Evolutionary conservation across 2,113 vertebrate species (phyloP).

Genomic region (Riparia riparia): DNA sequence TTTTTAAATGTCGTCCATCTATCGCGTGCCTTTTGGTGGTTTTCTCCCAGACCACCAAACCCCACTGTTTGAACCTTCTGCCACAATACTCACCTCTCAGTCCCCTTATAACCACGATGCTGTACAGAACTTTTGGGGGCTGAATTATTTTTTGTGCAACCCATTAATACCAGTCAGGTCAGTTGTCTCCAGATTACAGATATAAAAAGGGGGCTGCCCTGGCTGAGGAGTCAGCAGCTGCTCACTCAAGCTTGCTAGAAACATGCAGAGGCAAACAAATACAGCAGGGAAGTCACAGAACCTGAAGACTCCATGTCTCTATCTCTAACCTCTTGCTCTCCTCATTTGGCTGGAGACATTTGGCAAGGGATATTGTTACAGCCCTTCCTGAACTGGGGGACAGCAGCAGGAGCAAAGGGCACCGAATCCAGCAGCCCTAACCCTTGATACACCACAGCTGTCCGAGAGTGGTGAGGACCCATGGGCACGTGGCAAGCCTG

Average conservation of each 20-base stretch:
- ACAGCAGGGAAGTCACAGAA: background rate
- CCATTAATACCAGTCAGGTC: fast-evolving
- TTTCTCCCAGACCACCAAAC: background rate
- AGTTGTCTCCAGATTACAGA: background rate
- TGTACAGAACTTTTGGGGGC: background rate
- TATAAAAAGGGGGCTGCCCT: too few relatives aligned
- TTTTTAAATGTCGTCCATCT: background rate
- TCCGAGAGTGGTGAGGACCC: background rate
- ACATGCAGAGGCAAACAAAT: background rate
- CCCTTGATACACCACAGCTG: background rate
- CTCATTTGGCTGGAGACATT: background rate
- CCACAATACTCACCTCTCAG: fast-evolving
- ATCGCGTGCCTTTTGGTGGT: background rate
- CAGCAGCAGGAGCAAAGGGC: background rate
- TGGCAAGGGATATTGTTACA: background rate
- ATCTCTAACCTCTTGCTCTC: background rate
- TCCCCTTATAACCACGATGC: background rate
- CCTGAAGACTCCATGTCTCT: background rate
- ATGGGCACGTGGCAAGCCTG: background rate
- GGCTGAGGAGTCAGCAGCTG: too few relatives aligned
- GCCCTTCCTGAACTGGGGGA: background rate
- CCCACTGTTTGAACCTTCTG: background rate
- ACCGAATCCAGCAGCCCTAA: background rate
- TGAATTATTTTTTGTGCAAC: background rate
- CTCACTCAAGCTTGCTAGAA: background rate